Evolutionary conservation across 2,113 vertebrate species (phyloP), one percentile per base, ranked within the genome.

Genomic region (Anser cygnoides): DNA sequence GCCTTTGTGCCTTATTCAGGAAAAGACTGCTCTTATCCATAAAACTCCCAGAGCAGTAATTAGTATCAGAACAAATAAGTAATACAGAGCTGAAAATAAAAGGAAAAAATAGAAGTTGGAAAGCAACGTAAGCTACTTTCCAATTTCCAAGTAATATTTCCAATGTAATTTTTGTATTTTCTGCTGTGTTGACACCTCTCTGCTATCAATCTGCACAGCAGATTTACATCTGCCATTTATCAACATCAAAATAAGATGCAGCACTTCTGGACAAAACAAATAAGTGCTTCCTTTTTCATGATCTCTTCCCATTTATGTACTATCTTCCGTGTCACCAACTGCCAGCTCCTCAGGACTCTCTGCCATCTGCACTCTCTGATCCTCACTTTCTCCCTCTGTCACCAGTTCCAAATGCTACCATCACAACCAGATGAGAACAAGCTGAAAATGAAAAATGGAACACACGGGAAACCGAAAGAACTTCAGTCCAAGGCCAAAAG

Each of bases 111-210:
- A 41, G 22, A 63, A 35, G 5, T 7, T 11, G 66, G 17, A 35
- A 61, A 71, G 26, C 31, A 50, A 11, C 2, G 0, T 19, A 85
- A 94, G 31, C 12, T 50, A 58, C 15, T 33, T 55, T 62, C 22
- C 31, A 73, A 72, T 73, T 43, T 52, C 41, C 17, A 74, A 70
- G 23, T 50, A 6, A 22, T 14, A 31, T 20, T 85, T 71, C 26
- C 33, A n/a, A 31, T 58, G 35, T 12, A 35, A 70, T 65, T 85
- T 13, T 3, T 59, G 8, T 68, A 49, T 74, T 58, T 87, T 90
- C 33, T 87, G 25, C 13, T 62, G 84, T 0, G 0, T 3, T 46
- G 72, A 66, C 10, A 73, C 2, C 37, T 83, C 33, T 43, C 13
- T 75, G 49, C 15, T 26, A 62, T 55, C 12, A 28, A n/a, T 6